These are phyloP conservation scores for Hippolais icterina DNA, from an alignment of 2,113 vertebrate species.

Conservation along the genomic window DNA sequence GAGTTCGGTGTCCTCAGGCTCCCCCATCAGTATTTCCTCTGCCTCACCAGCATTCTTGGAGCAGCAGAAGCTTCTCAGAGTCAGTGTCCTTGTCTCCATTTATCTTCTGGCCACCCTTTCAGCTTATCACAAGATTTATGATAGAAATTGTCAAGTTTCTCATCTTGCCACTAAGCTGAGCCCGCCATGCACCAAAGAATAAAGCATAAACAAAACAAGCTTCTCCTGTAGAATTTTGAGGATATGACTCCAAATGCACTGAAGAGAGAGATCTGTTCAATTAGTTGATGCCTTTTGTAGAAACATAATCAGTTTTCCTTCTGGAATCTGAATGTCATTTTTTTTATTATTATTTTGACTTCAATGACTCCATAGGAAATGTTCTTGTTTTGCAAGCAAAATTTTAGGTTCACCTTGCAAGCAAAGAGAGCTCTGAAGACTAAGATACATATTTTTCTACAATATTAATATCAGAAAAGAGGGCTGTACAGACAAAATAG, in stretches of 20 bases:
- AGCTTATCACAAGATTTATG: not conserved
- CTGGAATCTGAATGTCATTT: not conserved
- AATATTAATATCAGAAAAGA: not conserved
- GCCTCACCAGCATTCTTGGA: not conserved
- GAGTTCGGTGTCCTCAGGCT: accelerated
- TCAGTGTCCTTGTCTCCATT: not conserved
- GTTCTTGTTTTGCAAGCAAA: not conserved
- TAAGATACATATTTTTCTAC: not conserved
- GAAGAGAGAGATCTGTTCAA: not conserved
- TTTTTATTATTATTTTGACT: not conserved
- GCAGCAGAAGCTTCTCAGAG: not conserved
- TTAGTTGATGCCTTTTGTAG: not conserved
- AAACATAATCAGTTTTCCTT: not conserved
- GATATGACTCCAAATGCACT: not conserved
- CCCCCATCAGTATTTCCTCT: too few relatives aligned
- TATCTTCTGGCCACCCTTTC: not conserved
- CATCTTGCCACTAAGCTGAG: not conserved
- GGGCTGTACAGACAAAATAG: accelerated
- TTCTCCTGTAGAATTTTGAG: not conserved
- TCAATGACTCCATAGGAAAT: not conserved
- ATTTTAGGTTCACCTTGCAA: not conserved
- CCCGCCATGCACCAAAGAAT: not conserved
- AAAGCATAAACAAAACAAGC: not conserved
- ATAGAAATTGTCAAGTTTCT: not conserved
- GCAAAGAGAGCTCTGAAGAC: not conserved